phyloP scores from a whole-genome alignment of 2,797 vertebrate genomes.

The Leucoraja ocellata region DNA sequence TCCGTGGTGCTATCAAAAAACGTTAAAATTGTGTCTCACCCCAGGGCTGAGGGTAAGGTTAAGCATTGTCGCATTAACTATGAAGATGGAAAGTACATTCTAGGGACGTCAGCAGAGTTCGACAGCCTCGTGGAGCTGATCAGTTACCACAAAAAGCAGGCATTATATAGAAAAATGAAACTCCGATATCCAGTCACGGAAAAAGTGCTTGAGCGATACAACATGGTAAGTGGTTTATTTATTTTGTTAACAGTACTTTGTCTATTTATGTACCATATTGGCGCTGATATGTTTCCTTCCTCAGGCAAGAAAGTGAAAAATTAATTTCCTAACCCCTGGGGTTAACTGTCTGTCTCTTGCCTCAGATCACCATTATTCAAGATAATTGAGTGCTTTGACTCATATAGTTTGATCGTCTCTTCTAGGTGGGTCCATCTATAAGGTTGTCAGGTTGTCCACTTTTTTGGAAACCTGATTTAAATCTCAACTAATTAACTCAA shows the following conservation, averaged over 20 bases:
- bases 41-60: constrained; percentile 84
- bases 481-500: background rate
- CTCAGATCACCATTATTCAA: background rate
- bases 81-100: constrained; percentile 74
- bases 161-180: constrained; percentile 87
- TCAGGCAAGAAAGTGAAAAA: background rate
- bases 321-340: no score
- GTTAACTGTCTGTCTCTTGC: background rate
- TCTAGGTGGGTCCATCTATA: background rate
- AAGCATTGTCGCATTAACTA: constrained; percentile 89
- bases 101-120: constrained; percentile 86
- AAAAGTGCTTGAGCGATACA: constrained; percentile 79
- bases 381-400: background rate
- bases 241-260: background rate
- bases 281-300: background rate
- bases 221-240: constrained; percentile 56
- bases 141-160: constrained; percentile 80
- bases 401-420: background rate
- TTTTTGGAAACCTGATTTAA: background rate
- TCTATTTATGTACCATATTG: background rate
- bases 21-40: background rate
- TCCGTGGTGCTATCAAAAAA: background rate
- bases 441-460: background rate
- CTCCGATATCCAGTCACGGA: constrained; percentile 88
- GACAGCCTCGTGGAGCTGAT: constrained; percentile 90